Evolutionary conservation across 2,797 vertebrate genomes (phyloP).

Genomic region (Heterohyrax brucei): DNA sequence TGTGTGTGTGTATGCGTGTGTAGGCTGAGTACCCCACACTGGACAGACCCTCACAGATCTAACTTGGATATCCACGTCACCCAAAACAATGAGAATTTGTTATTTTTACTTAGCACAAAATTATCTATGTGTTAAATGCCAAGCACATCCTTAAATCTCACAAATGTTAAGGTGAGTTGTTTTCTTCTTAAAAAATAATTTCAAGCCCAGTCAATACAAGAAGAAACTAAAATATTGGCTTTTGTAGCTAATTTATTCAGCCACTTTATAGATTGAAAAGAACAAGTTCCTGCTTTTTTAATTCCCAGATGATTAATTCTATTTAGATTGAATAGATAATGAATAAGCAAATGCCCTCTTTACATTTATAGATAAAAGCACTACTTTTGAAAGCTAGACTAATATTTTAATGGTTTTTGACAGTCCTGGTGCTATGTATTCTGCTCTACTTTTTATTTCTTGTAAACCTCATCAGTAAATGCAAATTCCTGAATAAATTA

Average conservation of each 20-base stretch:
- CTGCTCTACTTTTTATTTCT: constrained; percentile 55
- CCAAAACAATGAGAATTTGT: constrained; percentile 14
- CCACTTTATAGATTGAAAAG: constrained; percentile 67
- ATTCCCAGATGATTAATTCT: constrained; percentile 65
- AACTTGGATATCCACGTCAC: neutral
- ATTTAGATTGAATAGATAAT: constrained; percentile 72
- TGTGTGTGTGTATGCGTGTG: constrained; percentile 1
- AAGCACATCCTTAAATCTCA: constrained; percentile 64
- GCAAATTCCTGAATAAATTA: constrained; percentile 67
- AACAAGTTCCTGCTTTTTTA: constrained; percentile 47
- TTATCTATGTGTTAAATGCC: constrained; percentile 34
- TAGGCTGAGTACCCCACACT: neutral
- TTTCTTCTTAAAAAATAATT: constrained; percentile 37
- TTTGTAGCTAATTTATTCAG: constrained; percentile 66
- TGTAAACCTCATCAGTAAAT: constrained; percentile 72
- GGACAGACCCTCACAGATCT: constrained; percentile 8
- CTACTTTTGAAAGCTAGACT: constrained; percentile 77
- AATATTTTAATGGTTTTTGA: constrained; percentile 75
- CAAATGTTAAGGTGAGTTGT: constrained; percentile 46
- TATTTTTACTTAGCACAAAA: constrained; percentile 67
- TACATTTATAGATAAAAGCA: constrained; percentile 73
- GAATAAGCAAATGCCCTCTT: constrained; percentile 67
- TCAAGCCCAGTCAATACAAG: constrained; percentile 52
- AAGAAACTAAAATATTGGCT: constrained; percentile 69
- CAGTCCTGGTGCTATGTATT: constrained; percentile 55